Base-by-base conservation (phyloP, 2,888 invertebrate genomes). In the Ophion ellenae region DNA sequence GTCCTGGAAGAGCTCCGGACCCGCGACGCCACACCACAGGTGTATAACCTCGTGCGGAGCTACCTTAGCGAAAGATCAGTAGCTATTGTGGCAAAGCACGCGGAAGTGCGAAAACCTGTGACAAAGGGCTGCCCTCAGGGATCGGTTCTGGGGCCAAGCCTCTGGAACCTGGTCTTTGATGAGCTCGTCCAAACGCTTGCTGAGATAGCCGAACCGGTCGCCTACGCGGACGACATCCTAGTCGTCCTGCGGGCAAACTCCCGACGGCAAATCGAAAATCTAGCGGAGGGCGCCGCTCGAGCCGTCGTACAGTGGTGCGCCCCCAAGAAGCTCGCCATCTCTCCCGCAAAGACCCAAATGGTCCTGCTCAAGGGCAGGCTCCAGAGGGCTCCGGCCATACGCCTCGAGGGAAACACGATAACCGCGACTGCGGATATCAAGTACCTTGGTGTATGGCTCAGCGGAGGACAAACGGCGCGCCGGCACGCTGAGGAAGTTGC, bases 61-160 rank as follows among this genome's bases (percentile, higher is more conserved):
- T 53, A 53, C 14, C 53, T 14, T 53, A 14, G 53, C 53, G 53
- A 53, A 14, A 14, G 53, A 14, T 17, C 53, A 17, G 17, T 53
- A 53, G 53, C 53, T 53, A 14, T 53, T 4, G 53, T 53, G 47
- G 53, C 53, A 14, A 53, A 53, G 3, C 53, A 53, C 53, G 53
- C 53, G 53, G 53, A 53, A 17, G 53, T 53, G 3, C 53, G 53
- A 14, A 64, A 64, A 32, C 1, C 6, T 11, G 47, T 11, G 0
- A 11, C 69, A 24, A 70, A 47, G 28, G 66, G 66, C 10, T 66
- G 66, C 32, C 32, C 66, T 4, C 66, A 66, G 2, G 66, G 66
- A n/a, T 66, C 66, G 14, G 66, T 66, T 6, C 17, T 66, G 0
- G 36, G 63, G 14, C 63, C 40, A 7, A 40, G 9, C 40, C 2